Percentiles rank a stretch among this genome's conserved stretches.
These are phyloP conservation scores for Huso huso DNA, from an alignment of 2,797 vertebrate species.

Conservation along the genomic window DNA sequence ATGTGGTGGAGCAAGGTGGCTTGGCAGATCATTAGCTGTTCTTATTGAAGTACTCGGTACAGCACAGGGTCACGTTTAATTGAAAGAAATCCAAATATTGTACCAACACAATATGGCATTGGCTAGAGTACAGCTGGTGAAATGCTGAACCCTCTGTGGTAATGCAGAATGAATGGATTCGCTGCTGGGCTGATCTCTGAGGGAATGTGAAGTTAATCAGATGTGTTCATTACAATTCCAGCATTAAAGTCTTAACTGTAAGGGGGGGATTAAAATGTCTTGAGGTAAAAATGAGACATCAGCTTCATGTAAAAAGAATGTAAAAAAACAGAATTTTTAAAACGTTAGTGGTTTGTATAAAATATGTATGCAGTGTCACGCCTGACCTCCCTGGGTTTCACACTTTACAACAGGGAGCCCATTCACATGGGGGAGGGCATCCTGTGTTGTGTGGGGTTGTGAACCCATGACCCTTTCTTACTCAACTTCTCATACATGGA, in stretches of 20 bases:
- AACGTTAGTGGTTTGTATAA: no score
- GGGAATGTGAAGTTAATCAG: no score
- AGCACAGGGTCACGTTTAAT: slow-evolving; percentile 39
- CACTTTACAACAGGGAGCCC: background rate
- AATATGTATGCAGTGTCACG: background rate
- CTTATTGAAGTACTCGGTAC: slow-evolving; percentile 34
- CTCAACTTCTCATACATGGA: background rate
- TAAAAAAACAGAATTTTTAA: no score
- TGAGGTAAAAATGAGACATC: no score
- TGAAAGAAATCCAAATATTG: slow-evolving; percentile 33
- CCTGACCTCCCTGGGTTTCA: slow-evolving; percentile 13
- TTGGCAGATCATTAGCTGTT: slow-evolving; percentile 57
- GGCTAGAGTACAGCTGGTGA: background rate
- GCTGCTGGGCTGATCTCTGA: slow-evolving; percentile 21
- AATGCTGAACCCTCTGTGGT: slow-evolving; percentile 16
- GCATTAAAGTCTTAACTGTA: no score
- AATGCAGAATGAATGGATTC: slow-evolving; percentile 19
- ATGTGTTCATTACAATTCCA: no score
- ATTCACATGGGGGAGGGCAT: background rate
- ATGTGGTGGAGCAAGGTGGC: slow-evolving; percentile 53
- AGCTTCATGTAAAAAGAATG: no score
- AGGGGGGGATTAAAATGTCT: no score
- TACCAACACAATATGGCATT: slow-evolving; percentile 27
- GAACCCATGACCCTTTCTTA: slow-evolving; percentile 22
- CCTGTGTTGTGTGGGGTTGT: slow-evolving; percentile 7